Base-by-base conservation (phyloP, 2,797 vertebrate species). In the Iguana delicatissima region DNA sequence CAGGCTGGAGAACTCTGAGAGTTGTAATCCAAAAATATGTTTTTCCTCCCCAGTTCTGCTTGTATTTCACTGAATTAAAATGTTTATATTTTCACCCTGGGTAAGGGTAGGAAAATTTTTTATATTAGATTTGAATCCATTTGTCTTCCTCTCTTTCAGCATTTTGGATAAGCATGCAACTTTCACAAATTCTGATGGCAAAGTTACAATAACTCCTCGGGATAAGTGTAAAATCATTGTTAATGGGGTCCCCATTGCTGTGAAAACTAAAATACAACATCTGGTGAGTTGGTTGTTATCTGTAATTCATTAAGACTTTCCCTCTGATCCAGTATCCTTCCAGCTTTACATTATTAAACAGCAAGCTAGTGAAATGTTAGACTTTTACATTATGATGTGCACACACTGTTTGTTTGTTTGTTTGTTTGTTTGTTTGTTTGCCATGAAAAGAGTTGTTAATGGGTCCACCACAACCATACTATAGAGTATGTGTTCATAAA, bases 131-230 rank as follows among this genome's bases (percentile, higher is more conserved):
- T 55, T 74, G 0, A 91, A 79, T 29, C 24, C 6, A 80, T 20
- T 82, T 79, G 59, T 64, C 20, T 88, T 69, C 1, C 35, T 88
- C 12, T 95, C 62, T 92, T 88, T 74, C 94, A 99, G 98, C 81
- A 98, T 99, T 95, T 97, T 98, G 93, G 98, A 98, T 84, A 98
- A 95, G 80, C 98, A 99, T 0, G 98, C 98, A n/a, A 95, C 97
- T 18, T 98, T 99, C 92, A 97, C 91, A 90, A 98, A 98, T 84
- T 90, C 95, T 69, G 96, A 98, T 42, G 97, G 96, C 1, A 96
- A 92, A 55, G 97, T 98, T 38, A 97, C 93, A 0, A 86, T 99
- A 89, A 96, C 92, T 0, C 98, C 98, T 0, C 22, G 96, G 50
- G 74, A 90, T 64, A 97, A 97, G 89, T 97, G 98, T 94, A 98